phyloP scores from a whole-genome alignment of 2,797 vertebrate genomes.

The Margarornis squamiger region DNA sequence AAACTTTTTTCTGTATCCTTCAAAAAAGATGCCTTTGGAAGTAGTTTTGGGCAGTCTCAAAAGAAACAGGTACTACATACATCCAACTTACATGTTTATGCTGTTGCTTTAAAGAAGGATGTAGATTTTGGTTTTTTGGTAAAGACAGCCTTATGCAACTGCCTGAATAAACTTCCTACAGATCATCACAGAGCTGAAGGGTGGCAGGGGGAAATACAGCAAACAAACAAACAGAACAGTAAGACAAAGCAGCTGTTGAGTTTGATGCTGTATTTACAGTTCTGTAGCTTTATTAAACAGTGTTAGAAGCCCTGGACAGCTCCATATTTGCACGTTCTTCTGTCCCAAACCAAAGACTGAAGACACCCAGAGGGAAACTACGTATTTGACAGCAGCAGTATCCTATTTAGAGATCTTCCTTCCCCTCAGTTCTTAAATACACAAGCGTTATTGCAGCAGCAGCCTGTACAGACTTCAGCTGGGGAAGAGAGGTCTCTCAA shows the following conservation, averaged over 20 bases:
- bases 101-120: neutral
- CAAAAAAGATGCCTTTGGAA: neutral
- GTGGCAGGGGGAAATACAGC: fast-evolving
- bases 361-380: neutral
- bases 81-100: fast-evolving
- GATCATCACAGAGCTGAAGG: neutral
- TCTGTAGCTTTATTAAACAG: neutral
- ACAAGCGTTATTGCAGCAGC: neutral
- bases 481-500: neutral
- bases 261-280: neutral
- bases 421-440: neutral
- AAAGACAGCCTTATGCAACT: neutral
- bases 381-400: neutral
- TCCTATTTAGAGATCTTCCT: neutral
- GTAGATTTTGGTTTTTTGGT: neutral
- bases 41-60: neutral
- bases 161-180: neutral
- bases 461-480: neutral
- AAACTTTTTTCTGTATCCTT: neutral
- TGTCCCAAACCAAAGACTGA: neutral
- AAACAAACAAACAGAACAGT: neutral
- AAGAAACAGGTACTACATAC: neutral
- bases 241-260: neutral
- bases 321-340: neutral
- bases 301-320: neutral